Percentiles rank a stretch among this genome's conserved stretches.
These are phyloP conservation scores for Diplodus puntazzo DNA, from an alignment of 2,797 vertebrate species.

Conservation along the genomic window DNA sequence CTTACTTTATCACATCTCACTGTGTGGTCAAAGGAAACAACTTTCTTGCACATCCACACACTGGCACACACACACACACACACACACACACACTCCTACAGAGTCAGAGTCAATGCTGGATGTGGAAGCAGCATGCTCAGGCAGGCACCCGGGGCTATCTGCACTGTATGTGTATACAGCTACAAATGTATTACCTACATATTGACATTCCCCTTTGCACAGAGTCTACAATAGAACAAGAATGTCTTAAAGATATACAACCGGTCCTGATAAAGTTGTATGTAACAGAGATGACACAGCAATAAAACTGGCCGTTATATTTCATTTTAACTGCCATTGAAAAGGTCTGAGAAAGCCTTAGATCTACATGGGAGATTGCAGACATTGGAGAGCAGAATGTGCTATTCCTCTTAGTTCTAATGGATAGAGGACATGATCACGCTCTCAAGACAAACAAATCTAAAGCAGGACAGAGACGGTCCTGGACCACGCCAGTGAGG, in stretches of 20 bases:
- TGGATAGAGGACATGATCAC: neutral
- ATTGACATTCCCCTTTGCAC: constrained; percentile 25
- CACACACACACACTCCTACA: neutral
- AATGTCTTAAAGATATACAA: constrained; percentile 7
- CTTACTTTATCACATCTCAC: neutral
- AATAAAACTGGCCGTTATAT: constrained; percentile 15
- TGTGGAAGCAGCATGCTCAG: constrained; percentile 5
- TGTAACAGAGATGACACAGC: constrained; percentile 47
- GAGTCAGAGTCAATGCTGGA: neutral
- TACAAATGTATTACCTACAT: constrained; percentile 22
- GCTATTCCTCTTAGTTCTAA: neutral
- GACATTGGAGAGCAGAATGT: neutral
- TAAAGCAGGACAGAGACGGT: neutral
- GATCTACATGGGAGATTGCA: neutral
- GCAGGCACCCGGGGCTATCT: constrained; percentile 8
- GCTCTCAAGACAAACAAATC: neutral
- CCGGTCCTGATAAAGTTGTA: constrained; percentile 8
- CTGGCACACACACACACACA: too few species aligned
- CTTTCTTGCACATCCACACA: neutral
- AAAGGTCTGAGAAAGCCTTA: constrained; percentile 10
- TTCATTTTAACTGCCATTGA: constrained; percentile 32
- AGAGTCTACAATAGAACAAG: neutral
- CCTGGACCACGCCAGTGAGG: neutral
- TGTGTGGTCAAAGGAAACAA: constrained; percentile 12
- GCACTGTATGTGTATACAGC: neutral